Evolutionary conservation across 2,888 invertebrate species (phyloP), one percentile per base, ranked within the genome.

Genomic region (Cataglyphis albicans): DNA sequence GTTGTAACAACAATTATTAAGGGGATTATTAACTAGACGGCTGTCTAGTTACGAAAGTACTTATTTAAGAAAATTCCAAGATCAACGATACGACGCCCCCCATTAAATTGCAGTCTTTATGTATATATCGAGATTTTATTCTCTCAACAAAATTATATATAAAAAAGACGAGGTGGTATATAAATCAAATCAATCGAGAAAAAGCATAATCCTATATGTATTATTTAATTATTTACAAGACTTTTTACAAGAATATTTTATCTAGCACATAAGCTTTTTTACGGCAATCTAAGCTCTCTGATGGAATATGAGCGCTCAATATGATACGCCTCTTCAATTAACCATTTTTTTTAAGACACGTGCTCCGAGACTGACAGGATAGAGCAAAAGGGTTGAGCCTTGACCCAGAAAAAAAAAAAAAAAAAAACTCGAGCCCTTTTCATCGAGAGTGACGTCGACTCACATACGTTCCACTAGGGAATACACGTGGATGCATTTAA

Each of bases 401-500:
- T 75, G 75, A 75, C 75, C 75, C 75, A 75, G 75, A 75, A 75
- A 65, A 55, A 44, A 52, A 41, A 73, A 25, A 25, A 25, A 25
- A 21, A 25, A 25, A 25, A 25, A 70, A 38, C 65, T 52, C 52
- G 35, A 52, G 75, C 75, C 75, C 75, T 75, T 65, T 35, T 75
- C 67, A 65, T 75, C 75, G 75, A 65, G 75, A 75, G 67, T 75
- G 75, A 75, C 75, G 75, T 75, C 75, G 75, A 48, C 75, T 64
- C n/a, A n/a, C 35, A 18, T 75, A 52, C 65, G 67, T 75, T 65
- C 67, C 52, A 75, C 75, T 21, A 48, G 67, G 75, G 48, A 52
- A 65, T 65, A 65, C 75, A 75, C 67, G 65, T 65, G 65, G 67
- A 35, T 35, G 65, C 48, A 35, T 48, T 25, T 65, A 75, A 75